These are phyloP conservation scores for Rachycentron canadum DNA, from an alignment of 2,797 vertebrate genomes.

Conservation along the genomic window DNA sequence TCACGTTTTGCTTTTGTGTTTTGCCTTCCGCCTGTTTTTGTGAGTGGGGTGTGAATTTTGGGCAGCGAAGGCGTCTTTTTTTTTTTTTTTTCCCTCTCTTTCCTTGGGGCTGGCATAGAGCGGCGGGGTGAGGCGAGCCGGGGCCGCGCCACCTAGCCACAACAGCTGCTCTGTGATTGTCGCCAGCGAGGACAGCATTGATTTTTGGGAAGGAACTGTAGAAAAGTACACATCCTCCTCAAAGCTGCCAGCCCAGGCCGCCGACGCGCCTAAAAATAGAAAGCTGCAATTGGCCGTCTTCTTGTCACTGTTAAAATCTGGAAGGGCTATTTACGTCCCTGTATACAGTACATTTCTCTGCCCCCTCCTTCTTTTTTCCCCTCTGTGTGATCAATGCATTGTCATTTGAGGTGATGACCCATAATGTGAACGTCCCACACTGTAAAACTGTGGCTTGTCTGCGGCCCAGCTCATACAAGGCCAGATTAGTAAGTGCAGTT, in stretches of 20 bases:
- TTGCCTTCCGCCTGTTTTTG: conserved; percentile 73
- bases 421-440: conserved; percentile 67
- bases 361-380: background rate
- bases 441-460: conserved; percentile 63
- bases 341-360: conserved; percentile 33
- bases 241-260: conserved; percentile 77
- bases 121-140: conserved; percentile 72
- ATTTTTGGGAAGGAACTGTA: conserved; percentile 89
- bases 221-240: conserved; percentile 87
- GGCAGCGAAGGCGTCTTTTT: conserved; percentile 19
- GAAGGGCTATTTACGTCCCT: conserved; percentile 65
- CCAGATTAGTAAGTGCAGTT: conserved; percentile 71
- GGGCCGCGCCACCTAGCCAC: conserved; percentile 78
- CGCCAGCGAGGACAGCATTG: conserved; percentile 82
- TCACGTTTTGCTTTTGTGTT: conserved; percentile 65
- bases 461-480: conserved; percentile 56
- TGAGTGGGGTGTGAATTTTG: conserved; percentile 73
- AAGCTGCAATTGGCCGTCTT: conserved; percentile 80
- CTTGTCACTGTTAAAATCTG: conserved; percentile 77
- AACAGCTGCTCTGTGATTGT: conserved; percentile 87
- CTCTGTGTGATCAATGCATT: conserved; percentile 64
- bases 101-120: conserved; percentile 61
- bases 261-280: conserved; percentile 83
- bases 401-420: conserved; percentile 76
- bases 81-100: too few relatives aligned